Conservation (phyloP, 2,797 vertebrate genomes). For the Labeo calbasu region DNA sequence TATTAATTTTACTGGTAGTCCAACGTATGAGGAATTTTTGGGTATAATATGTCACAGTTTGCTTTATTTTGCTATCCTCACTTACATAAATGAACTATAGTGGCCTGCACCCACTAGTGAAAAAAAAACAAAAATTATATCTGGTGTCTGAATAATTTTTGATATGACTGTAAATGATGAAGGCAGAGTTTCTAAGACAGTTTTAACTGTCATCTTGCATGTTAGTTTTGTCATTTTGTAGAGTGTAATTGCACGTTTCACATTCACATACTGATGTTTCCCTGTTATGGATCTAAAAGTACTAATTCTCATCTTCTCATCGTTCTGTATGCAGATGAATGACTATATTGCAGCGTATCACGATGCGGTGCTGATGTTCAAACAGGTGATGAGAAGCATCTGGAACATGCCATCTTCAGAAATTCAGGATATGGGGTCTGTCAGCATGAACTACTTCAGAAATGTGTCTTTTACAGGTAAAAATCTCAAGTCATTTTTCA, state of each 20-base stretch:
- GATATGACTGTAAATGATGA: neutral
- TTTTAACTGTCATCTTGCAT: neutral
- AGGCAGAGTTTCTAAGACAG: neutral
- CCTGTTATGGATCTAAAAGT: too few species aligned
- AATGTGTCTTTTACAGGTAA: slow-evolving; percentile 85
- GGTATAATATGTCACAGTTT: too few species aligned
- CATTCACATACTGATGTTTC: neutral
- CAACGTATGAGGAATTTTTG: too few species aligned
- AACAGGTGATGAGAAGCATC: slow-evolving; percentile 81
- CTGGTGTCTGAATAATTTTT: too few species aligned
- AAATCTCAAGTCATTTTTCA: neutral
- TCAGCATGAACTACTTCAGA: slow-evolving; percentile 78
- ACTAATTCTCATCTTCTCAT: slow-evolving; percentile 22
- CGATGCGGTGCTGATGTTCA: slow-evolving; percentile 86
- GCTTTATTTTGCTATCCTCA: too few species aligned
- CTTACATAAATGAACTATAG: too few species aligned
- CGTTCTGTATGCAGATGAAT: slow-evolving; percentile 76
- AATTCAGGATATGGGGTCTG: slow-evolving; percentile 42
- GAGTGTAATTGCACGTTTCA: neutral
- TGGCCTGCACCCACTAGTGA: too few species aligned
- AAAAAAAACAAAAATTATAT: too few species aligned
- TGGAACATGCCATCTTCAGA: slow-evolving; percentile 37
- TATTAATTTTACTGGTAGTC: too few species aligned
- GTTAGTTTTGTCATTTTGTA: neutral
- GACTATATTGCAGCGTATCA: slow-evolving; percentile 87